phyloP scores from a whole-genome alignment of 2,113 vertebrate genomes.

The Callospermophilus lateralis region DNA sequence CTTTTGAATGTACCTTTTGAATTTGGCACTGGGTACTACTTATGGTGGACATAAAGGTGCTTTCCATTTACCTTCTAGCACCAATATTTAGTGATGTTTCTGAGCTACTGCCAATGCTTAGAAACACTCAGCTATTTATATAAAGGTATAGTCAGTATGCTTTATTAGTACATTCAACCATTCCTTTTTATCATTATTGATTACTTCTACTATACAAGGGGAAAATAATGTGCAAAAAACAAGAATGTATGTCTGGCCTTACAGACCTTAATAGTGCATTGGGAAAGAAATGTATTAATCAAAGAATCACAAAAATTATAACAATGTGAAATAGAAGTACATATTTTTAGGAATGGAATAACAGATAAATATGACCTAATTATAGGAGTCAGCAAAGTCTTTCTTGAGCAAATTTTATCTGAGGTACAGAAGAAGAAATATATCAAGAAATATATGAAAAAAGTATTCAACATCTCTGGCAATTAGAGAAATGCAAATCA shows the following conservation, averaged over 20 bases:
- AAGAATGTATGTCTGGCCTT: background rate
- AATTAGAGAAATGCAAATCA: too few species aligned
- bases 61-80: background rate
- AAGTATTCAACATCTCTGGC: too few species aligned
- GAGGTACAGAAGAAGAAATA: background rate
- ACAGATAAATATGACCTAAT: background rate
- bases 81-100: background rate
- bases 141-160: background rate
- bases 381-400: background rate
- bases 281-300: background rate
- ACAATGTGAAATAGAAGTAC: background rate
- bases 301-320: conserved; percentile 2
- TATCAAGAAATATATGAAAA: too few species aligned
- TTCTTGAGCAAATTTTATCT: background rate
- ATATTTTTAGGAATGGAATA: background rate
- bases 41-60: background rate
- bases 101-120: background rate
- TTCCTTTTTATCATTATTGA: background rate
- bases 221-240: background rate
- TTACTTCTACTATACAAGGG: background rate
- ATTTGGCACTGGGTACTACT: background rate
- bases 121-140: background rate
- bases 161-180: background rate
- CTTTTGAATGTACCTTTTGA: background rate
- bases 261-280: background rate